Conservation (phyloP, 2,113 vertebrate genomes). For the Dolichotis patagonum region DNA sequence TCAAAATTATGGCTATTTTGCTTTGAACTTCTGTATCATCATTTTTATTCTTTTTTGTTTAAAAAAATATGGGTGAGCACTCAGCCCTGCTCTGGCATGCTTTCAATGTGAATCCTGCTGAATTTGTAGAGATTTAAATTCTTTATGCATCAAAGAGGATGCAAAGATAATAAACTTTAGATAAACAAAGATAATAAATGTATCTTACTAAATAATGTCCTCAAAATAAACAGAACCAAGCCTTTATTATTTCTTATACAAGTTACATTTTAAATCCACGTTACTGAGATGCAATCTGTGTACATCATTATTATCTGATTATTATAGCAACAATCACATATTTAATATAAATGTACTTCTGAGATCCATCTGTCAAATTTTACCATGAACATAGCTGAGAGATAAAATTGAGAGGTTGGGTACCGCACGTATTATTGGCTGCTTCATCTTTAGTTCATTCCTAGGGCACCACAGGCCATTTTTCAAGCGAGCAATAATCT, state of each 20-base stretch:
- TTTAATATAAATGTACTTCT: slow-evolving; percentile 60
- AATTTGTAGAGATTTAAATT: slow-evolving; percentile 35
- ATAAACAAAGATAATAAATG: background rate
- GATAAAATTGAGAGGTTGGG: background rate
- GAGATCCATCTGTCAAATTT: slow-evolving; percentile 41
- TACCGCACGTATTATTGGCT: background rate
- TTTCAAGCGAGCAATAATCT: slow-evolving; percentile 68
- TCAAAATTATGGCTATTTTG: background rate
- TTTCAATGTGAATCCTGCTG: slow-evolving; percentile 1
- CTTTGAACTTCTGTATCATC: too few relatives aligned
- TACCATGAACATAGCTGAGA: background rate
- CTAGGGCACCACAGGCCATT: slow-evolving; percentile 62
- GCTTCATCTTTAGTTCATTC: slow-evolving; percentile 54
- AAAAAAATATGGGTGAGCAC: background rate
- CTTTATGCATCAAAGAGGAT: slow-evolving; percentile 27
- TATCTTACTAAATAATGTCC: slow-evolving; percentile 11
- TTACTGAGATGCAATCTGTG: slow-evolving; percentile 27
- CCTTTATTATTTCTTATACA: background rate
- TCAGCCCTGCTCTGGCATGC: background rate
- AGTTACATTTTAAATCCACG: background rate
- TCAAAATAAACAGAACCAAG: background rate
- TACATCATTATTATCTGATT: background rate
- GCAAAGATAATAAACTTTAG: background rate
- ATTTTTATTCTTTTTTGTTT: too few relatives aligned
- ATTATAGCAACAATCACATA: slow-evolving; percentile 45